A percentile compares a stretch with the other conserved stretches of the same genome.
Evolutionary conservation across 2,888 invertebrate genomes (phyloP).

Genomic region (Barypeithes pellucidus): DNA sequence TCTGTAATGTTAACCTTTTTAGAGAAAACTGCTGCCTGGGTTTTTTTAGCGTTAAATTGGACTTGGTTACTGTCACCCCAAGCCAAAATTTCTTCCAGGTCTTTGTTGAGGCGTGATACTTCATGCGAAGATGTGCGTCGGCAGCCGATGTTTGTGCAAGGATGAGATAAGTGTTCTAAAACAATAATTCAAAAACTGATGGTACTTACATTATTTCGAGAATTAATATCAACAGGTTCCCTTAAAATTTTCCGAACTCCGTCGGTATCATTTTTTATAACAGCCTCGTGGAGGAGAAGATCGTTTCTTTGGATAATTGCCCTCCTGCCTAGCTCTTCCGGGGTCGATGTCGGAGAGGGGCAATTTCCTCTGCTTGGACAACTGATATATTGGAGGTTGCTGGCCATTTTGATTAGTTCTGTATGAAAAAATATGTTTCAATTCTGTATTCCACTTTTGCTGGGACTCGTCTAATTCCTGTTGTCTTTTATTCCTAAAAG

Average conservation of each 20-base stretch:
- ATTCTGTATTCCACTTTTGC: too few relatives aligned
- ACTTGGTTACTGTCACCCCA: too few relatives aligned
- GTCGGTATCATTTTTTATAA: slow-evolving; percentile 82
- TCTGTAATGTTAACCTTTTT: too few relatives aligned
- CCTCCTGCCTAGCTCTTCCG: slow-evolving; percentile 69
- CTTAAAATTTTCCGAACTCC: slow-evolving; percentile 78
- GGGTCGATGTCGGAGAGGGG: slow-evolving; percentile 65
- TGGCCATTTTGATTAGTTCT: slow-evolving; percentile 39
- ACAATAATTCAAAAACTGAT: not conserved
- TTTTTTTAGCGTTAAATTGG: too few relatives aligned
- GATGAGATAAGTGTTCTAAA: too few relatives aligned
- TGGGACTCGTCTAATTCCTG: too few relatives aligned
- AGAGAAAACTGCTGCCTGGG: too few relatives aligned
- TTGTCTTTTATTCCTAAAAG: too few relatives aligned
- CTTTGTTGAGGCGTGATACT: too few relatives aligned
- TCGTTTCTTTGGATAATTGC: slow-evolving; percentile 79
- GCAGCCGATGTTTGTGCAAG: too few relatives aligned
- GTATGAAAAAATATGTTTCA: not conserved
- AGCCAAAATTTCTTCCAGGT: too few relatives aligned
- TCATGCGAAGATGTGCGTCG: too few relatives aligned
- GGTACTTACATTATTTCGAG: slow-evolving; percentile 80
- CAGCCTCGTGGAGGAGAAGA: slow-evolving; percentile 81
- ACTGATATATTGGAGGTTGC: slow-evolving; percentile 41
- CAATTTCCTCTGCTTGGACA: slow-evolving; percentile 57
- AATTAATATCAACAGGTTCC: slow-evolving; percentile 80